Evolutionary conservation across 2,888 invertebrate genomes (phyloP).

Genomic region (Cataglyphis rosenhaueri): DNA sequence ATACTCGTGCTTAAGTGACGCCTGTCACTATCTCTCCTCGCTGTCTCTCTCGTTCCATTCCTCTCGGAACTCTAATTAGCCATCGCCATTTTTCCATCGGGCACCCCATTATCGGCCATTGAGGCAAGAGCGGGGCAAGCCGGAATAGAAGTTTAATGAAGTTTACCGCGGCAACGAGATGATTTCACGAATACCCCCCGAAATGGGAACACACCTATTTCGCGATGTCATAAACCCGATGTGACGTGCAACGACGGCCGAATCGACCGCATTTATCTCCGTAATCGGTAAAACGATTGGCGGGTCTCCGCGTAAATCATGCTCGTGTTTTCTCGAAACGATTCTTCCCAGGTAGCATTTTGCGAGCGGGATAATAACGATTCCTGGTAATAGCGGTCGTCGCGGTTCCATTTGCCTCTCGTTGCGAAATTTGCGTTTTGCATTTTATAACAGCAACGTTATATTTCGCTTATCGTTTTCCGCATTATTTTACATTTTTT

Average conservation of each 20-base stretch:
- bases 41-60: slow-evolving; percentile 41
- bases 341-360: slow-evolving; percentile 53
- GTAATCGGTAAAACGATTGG: slow-evolving; percentile 56
- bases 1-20: slow-evolving; percentile 53
- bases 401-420: slow-evolving; percentile 51
- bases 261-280: slow-evolving; percentile 61
- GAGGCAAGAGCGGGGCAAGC: slow-evolving; percentile 75
- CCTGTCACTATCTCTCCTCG: slow-evolving; percentile 50
- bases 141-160: slow-evolving; percentile 83
- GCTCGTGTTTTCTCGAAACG: slow-evolving; percentile 55
- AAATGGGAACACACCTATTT: slow-evolving; percentile 60
- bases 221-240: slow-evolving; percentile 57
- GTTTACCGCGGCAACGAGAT: slow-evolving; percentile 77
- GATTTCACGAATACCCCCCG: slow-evolving; percentile 69
- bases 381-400: slow-evolving; percentile 53
- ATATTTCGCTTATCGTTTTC: slow-evolving; percentile 12
- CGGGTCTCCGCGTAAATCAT: slow-evolving; percentile 47
- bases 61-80: slow-evolving; percentile 73
- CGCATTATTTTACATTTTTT: slow-evolving; percentile 30
- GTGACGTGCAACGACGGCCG: slow-evolving; percentile 62
- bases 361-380: slow-evolving; percentile 53
- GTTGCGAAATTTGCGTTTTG: slow-evolving; percentile 39
- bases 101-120: slow-evolving; percentile 80
- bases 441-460: slow-evolving; percentile 45
- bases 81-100: slow-evolving; percentile 80